phyloP scores from a whole-genome alignment of 2,888 invertebrate genomes.

The Phytoseiulus persimilis region DNA sequence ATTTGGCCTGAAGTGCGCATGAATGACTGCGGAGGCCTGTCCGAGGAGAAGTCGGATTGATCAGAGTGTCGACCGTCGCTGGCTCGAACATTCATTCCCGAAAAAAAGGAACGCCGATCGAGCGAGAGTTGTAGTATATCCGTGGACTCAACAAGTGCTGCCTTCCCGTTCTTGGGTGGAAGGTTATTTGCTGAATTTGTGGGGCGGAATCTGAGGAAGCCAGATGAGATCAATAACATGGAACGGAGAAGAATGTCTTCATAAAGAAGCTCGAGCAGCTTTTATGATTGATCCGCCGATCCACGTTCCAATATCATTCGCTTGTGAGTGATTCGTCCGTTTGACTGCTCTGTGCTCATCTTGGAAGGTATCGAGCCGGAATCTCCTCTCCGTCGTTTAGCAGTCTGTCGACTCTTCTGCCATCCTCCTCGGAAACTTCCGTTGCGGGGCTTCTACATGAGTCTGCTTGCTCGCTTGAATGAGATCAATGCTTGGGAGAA shows the following conservation, averaged over 20 bases:
- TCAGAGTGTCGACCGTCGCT: no score
- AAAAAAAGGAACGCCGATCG: no score
- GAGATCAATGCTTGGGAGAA: not conserved
- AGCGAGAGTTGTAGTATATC: no score
- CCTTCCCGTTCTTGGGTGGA: not conserved
- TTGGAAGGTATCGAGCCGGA: not conserved
- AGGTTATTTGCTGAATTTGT: not conserved
- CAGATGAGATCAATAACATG: not conserved
- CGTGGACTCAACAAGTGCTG: no score
- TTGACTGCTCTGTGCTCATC: not conserved
- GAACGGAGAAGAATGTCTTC: not conserved
- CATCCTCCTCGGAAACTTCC: not conserved
- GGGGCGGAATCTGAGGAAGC: not conserved
- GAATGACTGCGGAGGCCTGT: no score
- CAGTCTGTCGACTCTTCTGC: not conserved
- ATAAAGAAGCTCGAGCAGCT: not conserved
- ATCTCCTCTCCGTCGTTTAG: not conserved
- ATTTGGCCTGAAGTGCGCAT: no score
- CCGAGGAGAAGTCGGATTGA: no score
- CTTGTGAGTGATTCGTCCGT: not conserved
- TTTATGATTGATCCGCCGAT: not conserved
- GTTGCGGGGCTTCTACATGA: not conserved
- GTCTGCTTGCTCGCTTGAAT: not conserved
- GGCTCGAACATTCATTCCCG: no score
- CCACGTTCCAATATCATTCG: not conserved